These are phyloP conservation scores for Xanthostigma xanthostigma DNA, from an alignment of 2,888 invertebrate genomes.

Conservation along the genomic window DNA sequence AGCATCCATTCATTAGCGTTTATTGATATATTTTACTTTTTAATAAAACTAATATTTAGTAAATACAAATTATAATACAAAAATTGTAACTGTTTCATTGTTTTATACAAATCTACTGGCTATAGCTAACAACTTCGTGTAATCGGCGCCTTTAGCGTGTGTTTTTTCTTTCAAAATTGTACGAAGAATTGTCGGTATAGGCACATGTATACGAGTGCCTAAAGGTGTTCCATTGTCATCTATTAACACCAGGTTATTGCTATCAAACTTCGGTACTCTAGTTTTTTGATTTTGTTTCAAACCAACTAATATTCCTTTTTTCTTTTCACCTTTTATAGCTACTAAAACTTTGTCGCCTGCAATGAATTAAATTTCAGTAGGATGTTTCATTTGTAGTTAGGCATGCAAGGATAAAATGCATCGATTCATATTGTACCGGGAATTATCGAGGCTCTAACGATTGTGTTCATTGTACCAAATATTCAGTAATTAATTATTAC, in stretches of 20 bases:
- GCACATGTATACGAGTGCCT: slow-evolving; percentile 89
- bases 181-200: slow-evolving; percentile 79
- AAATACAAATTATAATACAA: too few species aligned
- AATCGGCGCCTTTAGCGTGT: slow-evolving; percentile 70
- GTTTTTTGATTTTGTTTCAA: slow-evolving; percentile 66
- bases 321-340: slow-evolving; percentile 90
- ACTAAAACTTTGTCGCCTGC: slow-evolving; percentile 77
- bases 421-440: not conserved
- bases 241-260: slow-evolving; percentile 89
- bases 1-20: too few species aligned
- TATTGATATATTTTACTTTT: too few species aligned
- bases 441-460: not conserved
- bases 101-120: slow-evolving; percentile 71
- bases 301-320: slow-evolving; percentile 82
- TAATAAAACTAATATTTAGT: too few species aligned
- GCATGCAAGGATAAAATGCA: not conserved
- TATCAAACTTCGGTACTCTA: slow-evolving; percentile 81
- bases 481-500: not conserved
- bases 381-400: not conserved
- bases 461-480: not conserved
- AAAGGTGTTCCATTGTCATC: slow-evolving; percentile 90
- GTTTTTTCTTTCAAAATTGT: slow-evolving; percentile 72
- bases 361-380: slow-evolving; percentile 7
- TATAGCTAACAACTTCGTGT: slow-evolving; percentile 82
- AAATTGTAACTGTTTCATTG: not conserved